Percentiles rank a stretch among this genome's conserved stretches.
These are phyloP conservation scores for Tryphoninae sp. DNA, from an alignment of 2,888 invertebrate species.

Conservation along the genomic window DNA sequence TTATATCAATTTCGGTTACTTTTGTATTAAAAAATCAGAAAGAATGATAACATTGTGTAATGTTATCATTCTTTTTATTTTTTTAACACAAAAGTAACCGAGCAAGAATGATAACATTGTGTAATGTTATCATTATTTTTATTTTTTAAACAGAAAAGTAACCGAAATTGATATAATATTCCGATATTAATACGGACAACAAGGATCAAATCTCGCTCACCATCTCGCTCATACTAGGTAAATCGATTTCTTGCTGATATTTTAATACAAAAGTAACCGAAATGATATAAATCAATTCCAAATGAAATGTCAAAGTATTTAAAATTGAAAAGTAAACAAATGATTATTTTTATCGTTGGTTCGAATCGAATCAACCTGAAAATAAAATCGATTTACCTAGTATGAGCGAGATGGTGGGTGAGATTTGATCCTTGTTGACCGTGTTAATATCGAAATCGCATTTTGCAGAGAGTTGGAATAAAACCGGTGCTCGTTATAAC, in stretches of 20 bases:
- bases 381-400: conserved; percentile 82
- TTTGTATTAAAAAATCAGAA: background rate
- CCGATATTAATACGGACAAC: conserved; percentile 89
- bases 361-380: background rate
- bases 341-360: background rate
- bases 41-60: too few relatives aligned
- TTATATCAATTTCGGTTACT: too few relatives aligned
- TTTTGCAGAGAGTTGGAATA: conserved; percentile 90
- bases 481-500: conserved; percentile 91
- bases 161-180: too few relatives aligned
- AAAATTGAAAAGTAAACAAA: background rate
- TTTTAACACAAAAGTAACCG: too few relatives aligned
- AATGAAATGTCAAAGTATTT: too few relatives aligned
- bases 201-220: conserved; percentile 87
- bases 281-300: too few relatives aligned
- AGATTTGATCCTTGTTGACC: conserved; percentile 87
- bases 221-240: conserved; percentile 90
- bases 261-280: too few relatives aligned
- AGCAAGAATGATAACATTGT: too few relatives aligned
- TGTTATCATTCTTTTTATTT: too few relatives aligned
- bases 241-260: background rate
- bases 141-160: too few relatives aligned
- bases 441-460: conserved; percentile 92
- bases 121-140: too few relatives aligned
- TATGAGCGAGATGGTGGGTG: conserved; percentile 89